These are phyloP conservation scores for Athripsodes cinereus DNA, from an alignment of 2,888 invertebrate species.

Conservation along the genomic window DNA sequence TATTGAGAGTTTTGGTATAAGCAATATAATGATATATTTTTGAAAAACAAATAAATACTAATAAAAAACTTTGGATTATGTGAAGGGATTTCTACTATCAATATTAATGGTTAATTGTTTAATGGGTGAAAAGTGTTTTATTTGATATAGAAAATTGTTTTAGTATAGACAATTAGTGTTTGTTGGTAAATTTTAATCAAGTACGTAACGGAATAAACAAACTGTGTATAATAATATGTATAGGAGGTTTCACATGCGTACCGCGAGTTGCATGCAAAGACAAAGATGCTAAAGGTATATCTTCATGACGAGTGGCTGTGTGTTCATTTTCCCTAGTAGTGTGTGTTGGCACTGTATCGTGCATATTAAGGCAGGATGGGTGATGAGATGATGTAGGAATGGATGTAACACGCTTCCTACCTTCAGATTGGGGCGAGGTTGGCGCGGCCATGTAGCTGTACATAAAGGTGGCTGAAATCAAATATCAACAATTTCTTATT, in stretches of 20 bases:
- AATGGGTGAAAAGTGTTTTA: no score
- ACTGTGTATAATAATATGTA: not conserved
- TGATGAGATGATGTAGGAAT: constrained; percentile 2
- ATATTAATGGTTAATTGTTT: no score
- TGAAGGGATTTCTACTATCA: no score
- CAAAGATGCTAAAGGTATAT: constrained; percentile 8
- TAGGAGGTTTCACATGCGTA: not conserved
- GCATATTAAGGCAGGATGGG: constrained; percentile 1
- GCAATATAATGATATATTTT: no score
- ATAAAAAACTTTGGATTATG: no score
- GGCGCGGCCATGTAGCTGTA: constrained; percentile 43
- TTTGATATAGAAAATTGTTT: no score
- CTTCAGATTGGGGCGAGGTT: constrained; percentile 24
- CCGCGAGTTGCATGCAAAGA: not conserved
- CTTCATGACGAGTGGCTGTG: constrained; percentile 1
- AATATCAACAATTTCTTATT: no score
- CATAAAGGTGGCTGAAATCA: constrained; percentile 41
- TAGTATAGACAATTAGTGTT: no score
- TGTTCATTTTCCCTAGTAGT: constrained; percentile 2
- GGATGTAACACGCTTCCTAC: constrained; percentile 11
- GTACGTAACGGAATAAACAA: no score
- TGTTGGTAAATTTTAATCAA: no score
- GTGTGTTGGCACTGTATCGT: not conserved
- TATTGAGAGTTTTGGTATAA: no score
- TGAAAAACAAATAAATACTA: no score